Conservation (phyloP, 1,140 invertebrate genomes). For the Leptoteleia sp. region DNA sequence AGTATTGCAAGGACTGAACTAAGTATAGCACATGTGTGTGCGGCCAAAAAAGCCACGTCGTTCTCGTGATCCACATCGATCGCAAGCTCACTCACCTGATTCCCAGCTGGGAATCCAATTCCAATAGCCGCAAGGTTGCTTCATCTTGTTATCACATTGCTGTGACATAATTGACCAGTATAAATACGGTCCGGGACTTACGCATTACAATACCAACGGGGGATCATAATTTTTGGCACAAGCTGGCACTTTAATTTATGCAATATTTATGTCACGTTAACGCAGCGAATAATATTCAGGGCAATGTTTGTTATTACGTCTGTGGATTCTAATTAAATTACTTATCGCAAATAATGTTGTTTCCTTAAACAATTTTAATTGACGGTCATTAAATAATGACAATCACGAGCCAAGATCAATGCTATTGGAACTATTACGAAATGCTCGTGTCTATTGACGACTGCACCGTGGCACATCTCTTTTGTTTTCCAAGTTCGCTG, state of each 20-base stretch:
- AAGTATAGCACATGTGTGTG: slow-evolving; percentile 44
- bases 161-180: slow-evolving; percentile 55
- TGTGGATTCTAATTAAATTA: slow-evolving; percentile 2
- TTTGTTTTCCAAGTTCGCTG: slow-evolving; percentile 21
- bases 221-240: too few relatives aligned
- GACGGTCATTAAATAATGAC: slow-evolving; percentile 27
- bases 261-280: too few relatives aligned
- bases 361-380: slow-evolving; percentile 34
- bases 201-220: too few relatives aligned
- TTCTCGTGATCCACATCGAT: slow-evolving; percentile 59
- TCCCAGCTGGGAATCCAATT: slow-evolving; percentile 59
- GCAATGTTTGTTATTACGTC: too few relatives aligned
- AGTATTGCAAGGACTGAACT: slow-evolving; percentile 51
- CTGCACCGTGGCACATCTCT: neutral
- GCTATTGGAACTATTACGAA: slow-evolving; percentile 37
- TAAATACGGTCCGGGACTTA: slow-evolving; percentile 38
- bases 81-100: slow-evolving; percentile 57
- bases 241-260: too few relatives aligned
- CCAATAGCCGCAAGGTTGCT: slow-evolving; percentile 46
- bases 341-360: slow-evolving; percentile 12
- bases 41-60: slow-evolving; percentile 55
- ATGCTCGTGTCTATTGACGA: slow-evolving; percentile 14
- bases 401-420: slow-evolving; percentile 46
- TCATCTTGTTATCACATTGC: slow-evolving; percentile 58
- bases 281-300: too few relatives aligned